Base-by-base conservation (phyloP, 2,113 vertebrate species). In the Sigmodon hispidus region DNA sequence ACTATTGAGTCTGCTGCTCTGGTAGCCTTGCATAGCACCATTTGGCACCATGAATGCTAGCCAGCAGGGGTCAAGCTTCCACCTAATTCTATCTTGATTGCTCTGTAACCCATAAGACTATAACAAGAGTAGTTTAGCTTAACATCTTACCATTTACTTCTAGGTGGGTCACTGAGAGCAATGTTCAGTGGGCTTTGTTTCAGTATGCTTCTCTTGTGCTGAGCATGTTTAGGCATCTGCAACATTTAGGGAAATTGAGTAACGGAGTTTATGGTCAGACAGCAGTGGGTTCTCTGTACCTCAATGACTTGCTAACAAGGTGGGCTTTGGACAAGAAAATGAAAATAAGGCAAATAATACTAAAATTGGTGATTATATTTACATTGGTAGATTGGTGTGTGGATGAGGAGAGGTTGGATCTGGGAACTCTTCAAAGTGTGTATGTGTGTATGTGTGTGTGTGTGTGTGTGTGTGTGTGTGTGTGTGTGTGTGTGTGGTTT, bases 381-480 rank as follows among this genome's bases (percentile, higher is more conserved):
- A 11, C 1, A 3, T 0, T 7, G 40, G 93, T 57, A 34, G 77
- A 3, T 2, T 3, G 1, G 4, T 2, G 1, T 6, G 31, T 4
- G 26, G 21, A 2, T 15, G 15, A 50, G 65, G 8, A 1, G 59
- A 3, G 72, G 4, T 19, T 4, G 36, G 87, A 70, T 70, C 67
- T 89, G 40, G 4, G 45, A n/a, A 83, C n/a, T 83, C n/a, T 43
- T 72, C 21, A 4, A 40, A 8, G 29, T 2, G 29, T 43, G 10
- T 31, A 19, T 31, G 83, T 43, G 55, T 5, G 12, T 11, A 43
- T 29, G 22, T 61, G 22, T 61, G 10, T 52, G 50, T 52, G 50
- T 52, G 50, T 52, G 50, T 52, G 50, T 52, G 10, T 52, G 50
- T 52, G 50, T 52, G 50, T 52, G 40, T 73, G 72, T 57, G 55